Conservation (phyloP, 1,140 invertebrate species). For the Meloidogyne exigua region DNA sequence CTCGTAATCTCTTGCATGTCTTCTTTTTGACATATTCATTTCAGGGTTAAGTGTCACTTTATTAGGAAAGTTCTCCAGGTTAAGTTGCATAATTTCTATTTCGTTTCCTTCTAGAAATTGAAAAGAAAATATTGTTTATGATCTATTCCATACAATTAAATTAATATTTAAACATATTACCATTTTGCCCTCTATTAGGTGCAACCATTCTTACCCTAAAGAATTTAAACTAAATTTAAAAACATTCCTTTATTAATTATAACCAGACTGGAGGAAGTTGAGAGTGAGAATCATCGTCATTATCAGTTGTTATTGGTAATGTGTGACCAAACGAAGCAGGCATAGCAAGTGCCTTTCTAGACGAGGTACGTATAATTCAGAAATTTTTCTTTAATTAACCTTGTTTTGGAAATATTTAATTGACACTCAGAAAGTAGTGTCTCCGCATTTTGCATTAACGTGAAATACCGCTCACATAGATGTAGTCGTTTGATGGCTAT, state of each 20-base stretch:
- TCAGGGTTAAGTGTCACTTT: neutral
- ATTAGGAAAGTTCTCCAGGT: neutral
- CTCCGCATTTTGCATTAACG: neutral
- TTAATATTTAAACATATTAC: neutral
- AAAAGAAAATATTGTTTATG: neutral
- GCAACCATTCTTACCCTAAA: neutral
- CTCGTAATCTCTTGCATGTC: no score
- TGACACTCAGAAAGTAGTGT: neutral
- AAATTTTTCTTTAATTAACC: neutral
- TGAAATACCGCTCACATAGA: neutral
- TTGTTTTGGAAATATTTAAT: conserved; percentile 14
- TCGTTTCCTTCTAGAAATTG: neutral
- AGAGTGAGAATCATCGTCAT: neutral
- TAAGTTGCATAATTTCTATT: conserved; percentile 1
- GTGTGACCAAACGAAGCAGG: neutral
- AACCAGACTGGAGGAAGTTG: neutral
- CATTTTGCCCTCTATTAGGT: neutral
- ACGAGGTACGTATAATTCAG: neutral
- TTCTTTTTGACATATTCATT: no score
- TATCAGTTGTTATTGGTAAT: neutral
- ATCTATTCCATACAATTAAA: neutral
- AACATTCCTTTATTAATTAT: neutral
- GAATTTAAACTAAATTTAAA: neutral
- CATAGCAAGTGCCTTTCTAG: neutral
- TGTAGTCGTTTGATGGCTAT: neutral